Evolutionary conservation across 2,888 invertebrate species (phyloP).

Genomic region (Eretmocerus hayati): DNA sequence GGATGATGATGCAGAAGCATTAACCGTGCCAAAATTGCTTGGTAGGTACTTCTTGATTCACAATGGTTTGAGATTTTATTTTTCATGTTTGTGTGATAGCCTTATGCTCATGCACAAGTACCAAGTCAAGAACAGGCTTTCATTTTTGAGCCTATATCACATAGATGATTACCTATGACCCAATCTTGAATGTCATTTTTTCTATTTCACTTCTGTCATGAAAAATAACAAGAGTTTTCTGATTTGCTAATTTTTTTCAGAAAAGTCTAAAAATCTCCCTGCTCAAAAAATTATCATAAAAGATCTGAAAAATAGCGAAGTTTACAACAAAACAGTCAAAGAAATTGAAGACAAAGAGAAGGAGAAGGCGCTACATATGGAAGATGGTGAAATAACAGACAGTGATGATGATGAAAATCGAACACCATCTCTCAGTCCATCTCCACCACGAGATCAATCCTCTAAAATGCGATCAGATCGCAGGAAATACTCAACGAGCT

Average conservation of each 20-base stretch:
- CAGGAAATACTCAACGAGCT: conserved; percentile 27
- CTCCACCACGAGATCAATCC: conserved; percentile 24
- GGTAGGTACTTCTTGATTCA: conserved; percentile 33
- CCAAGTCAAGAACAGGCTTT: no score
- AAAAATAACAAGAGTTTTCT: not conserved
- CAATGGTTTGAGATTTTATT: no score
- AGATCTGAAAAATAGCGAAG: conserved; percentile 60
- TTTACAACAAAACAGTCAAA: conserved; percentile 60
- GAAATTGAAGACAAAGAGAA: conserved; percentile 59
- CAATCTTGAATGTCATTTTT: no score
- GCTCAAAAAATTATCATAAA: conserved; percentile 60
- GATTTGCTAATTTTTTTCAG: conserved; percentile 23
- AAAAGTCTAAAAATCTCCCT: conserved; percentile 41
- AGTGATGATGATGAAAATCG: conserved; percentile 30
- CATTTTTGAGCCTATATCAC: no score
- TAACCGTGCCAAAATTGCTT: conserved; percentile 34
- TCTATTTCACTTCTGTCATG: not conserved
- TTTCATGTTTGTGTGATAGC: no score
- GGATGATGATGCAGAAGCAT: conserved; percentile 46
- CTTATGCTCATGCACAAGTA: no score
- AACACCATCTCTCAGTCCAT: conserved; percentile 41
- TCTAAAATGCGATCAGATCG: conserved; percentile 25
- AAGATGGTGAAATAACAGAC: conserved; percentile 58
- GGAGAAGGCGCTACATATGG: conserved; percentile 55
- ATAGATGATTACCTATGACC: no score